Percentiles rank a stretch among this genome's conserved stretches.
phyloP scores from a whole-genome alignment of 2,797 vertebrate species.

The Sitta carolinensis region DNA sequence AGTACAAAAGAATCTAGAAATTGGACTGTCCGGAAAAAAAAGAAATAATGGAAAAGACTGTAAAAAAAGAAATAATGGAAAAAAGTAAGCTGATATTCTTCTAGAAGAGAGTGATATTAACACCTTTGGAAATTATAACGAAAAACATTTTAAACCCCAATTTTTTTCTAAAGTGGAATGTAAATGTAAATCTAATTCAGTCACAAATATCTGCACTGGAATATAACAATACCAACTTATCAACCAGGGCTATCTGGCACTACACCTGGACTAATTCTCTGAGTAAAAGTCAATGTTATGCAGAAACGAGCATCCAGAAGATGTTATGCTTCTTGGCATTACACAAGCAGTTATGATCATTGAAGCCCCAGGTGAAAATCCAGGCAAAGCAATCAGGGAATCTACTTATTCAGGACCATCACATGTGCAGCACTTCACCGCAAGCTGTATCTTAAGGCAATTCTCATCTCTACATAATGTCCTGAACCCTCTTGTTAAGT shows the following conservation, averaged over 20 bases:
- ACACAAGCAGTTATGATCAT: neutral
- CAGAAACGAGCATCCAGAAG: neutral
- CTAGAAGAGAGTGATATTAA: neutral
- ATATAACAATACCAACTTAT: neutral
- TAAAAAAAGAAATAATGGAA: neutral
- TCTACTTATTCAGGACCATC: neutral
- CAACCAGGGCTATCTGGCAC: neutral
- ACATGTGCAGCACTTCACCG: neutral
- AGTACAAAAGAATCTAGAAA: conserved; percentile 20
- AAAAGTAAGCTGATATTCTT: neutral
- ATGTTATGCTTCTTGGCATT: neutral
- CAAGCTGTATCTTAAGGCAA: neutral
- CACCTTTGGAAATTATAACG: neutral
- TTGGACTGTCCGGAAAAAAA: neutral
- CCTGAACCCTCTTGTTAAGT: neutral
- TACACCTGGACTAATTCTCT: neutral
- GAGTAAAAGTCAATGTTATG: neutral
- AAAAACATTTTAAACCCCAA: neutral
- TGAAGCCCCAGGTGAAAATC: neutral
- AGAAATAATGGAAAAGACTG: neutral
- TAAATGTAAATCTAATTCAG: neutral
- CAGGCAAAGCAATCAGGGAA: neutral
- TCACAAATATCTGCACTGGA: neutral
- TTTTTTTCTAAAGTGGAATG: neutral
- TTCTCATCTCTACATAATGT: neutral